Evolutionary conservation across 2,888 invertebrate species (phyloP).

Genomic region (Deroplatys truncata): DNA sequence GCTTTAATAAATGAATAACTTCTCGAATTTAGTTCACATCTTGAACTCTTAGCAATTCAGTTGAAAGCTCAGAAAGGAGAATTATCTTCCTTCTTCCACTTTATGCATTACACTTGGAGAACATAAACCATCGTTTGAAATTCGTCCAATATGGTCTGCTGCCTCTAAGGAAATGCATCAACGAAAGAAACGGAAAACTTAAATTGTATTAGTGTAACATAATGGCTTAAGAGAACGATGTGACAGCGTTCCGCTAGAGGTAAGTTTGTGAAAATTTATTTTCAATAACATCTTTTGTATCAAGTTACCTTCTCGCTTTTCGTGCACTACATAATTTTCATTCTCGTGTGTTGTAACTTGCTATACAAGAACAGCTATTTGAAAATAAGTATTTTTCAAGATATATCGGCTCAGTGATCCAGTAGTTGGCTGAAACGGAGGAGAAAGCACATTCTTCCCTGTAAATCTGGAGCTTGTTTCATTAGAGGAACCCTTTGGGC

Average conservation of each 20-base stretch:
- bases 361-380: constrained; percentile 13
- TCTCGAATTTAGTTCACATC: not conserved
- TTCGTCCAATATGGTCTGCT: not conserved
- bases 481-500: not conserved
- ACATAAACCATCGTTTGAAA: not conserved
- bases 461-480: constrained; percentile 9
- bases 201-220: not conserved
- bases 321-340: not conserved
- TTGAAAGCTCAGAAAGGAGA: not conserved
- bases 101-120: not conserved
- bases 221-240: not conserved
- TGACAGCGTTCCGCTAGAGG: not conserved
- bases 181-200: not conserved
- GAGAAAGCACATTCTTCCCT: not conserved
- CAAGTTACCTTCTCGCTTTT: not conserved
- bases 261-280: not conserved
- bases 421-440: not conserved
- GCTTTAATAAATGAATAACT: not conserved
- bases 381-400: constrained; percentile 14
- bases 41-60: not conserved
- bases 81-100: not conserved
- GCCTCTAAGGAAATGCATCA: not conserved
- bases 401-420: constrained; percentile 21
- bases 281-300: constrained; percentile 10
- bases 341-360: not conserved